phyloP scores from a whole-genome alignment of 2,113 vertebrate species.

The Perccottus glenii region DNA sequence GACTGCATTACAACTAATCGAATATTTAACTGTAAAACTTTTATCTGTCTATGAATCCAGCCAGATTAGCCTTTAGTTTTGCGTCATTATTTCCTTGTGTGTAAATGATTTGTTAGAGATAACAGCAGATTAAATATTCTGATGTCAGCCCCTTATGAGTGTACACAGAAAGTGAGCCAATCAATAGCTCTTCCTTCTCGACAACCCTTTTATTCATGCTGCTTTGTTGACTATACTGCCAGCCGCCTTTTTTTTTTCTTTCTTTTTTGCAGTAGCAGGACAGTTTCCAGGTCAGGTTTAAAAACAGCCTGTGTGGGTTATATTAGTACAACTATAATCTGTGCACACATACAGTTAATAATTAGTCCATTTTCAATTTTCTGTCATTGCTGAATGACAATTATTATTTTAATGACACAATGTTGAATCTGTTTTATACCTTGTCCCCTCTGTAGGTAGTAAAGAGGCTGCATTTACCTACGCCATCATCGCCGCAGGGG shows the following conservation, averaged over 20 bases:
- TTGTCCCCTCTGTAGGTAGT: conserved; percentile 80
- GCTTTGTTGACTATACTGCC: conserved; percentile 64
- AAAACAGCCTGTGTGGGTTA: conserved; percentile 62
- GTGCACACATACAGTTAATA: conserved; percentile 62
- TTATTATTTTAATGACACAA: not conserved
- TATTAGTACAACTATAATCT: conserved; percentile 55
- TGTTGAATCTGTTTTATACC: conserved; percentile 28
- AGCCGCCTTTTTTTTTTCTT: conserved; percentile 63
- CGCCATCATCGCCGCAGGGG: conserved; percentile 93
- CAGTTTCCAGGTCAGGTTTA: conserved; percentile 72
- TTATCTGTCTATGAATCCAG: conserved; percentile 26
- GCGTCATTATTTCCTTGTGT: conserved; percentile 61
- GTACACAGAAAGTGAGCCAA: conserved; percentile 65
- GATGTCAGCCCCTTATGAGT: conserved; percentile 57
- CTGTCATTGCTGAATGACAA: conserved; percentile 11
- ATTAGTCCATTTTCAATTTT: conserved; percentile 41
- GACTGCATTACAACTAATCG: too few species aligned
- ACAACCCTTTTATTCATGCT: conserved; percentile 75
- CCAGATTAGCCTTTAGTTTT: conserved; percentile 68
- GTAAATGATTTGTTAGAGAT: conserved; percentile 79
- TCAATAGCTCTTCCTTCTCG: conserved; percentile 69
- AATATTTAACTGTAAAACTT: conserved; percentile 1
- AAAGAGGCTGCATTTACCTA: conserved; percentile 96
- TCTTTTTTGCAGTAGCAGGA: conserved; percentile 67
- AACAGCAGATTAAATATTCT: conserved; percentile 71